A percentile compares a stretch with the other conserved stretches of the same genome.
phyloP scores from a whole-genome alignment of 2,113 vertebrate species.

The Tetrax tetrax region DNA sequence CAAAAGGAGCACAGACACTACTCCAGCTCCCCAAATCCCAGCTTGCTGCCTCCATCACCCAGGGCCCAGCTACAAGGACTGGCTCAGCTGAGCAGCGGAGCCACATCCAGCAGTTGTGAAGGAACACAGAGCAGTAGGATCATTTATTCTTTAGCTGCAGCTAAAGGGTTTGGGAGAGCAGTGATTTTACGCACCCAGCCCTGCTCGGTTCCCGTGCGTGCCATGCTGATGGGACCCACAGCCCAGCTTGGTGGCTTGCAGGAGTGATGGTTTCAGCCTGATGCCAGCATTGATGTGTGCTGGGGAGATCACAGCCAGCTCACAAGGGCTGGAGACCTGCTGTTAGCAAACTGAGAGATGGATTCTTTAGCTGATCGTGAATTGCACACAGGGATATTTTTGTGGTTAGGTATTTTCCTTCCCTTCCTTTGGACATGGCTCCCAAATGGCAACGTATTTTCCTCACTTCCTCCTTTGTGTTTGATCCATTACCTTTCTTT shows the following conservation, averaged over 20 bases:
- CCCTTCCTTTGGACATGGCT: background rate
- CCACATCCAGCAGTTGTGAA: background rate
- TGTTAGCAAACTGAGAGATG: background rate
- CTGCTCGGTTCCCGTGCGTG: fast-evolving
- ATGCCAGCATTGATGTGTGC: fast-evolving
- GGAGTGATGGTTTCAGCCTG: background rate
- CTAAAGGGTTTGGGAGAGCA: background rate
- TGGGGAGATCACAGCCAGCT: background rate
- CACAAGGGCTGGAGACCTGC: background rate
- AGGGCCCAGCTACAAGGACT: background rate
- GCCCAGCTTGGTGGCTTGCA: background rate
- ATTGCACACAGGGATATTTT: background rate
- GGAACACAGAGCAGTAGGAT: background rate
- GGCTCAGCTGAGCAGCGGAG: background rate
- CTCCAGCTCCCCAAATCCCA: background rate
- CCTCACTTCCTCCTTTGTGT: background rate
- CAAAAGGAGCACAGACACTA: background rate
- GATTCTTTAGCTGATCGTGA: background rate
- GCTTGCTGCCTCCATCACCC: fast-evolving
- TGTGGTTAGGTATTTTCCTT: background rate
- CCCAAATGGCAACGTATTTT: fast-evolving
- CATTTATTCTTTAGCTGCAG: background rate
- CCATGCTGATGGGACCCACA: background rate
- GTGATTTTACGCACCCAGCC: background rate
- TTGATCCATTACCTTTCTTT: background rate